These are phyloP conservation scores for Odontamblyopus rebecca DNA, from an alignment of 2,797 vertebrate genomes.

Conservation along the genomic window DNA sequence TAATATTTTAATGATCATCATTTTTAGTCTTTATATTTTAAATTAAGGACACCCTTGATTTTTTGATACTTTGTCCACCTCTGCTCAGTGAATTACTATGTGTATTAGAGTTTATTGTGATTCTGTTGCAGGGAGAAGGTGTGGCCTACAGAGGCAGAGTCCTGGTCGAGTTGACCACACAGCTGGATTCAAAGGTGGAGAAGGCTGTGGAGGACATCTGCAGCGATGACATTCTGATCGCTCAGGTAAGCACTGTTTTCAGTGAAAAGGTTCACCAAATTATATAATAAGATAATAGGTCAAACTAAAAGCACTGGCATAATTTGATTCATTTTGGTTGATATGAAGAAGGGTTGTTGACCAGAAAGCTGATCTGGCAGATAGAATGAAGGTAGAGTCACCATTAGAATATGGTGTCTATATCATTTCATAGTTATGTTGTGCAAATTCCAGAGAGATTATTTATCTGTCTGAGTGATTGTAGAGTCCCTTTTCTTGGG, in stretches of 20 bases:
- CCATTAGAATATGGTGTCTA: too few relatives aligned
- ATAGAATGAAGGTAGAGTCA: too few relatives aligned
- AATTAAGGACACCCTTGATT: too few relatives aligned
- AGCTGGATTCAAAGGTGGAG: constrained; percentile 84
- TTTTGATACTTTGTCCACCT: not conserved
- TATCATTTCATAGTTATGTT: too few relatives aligned
- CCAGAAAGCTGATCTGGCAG: too few relatives aligned
- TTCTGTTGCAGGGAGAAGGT: constrained; percentile 86
- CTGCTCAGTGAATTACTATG: not conserved
- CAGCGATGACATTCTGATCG: constrained; percentile 89
- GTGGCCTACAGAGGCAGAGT: constrained; percentile 94
- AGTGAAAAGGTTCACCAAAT: not conserved
- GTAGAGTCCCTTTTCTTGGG: too few relatives aligned
- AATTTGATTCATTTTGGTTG: not conserved
- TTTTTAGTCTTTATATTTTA: too few relatives aligned
- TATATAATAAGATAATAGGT: not conserved
- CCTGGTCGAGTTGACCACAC: constrained; percentile 87
- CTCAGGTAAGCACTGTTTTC: constrained; percentile 80
- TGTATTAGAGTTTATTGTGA: too few relatives aligned
- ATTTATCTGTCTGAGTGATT: too few relatives aligned
- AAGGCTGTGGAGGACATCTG: constrained; percentile 86
- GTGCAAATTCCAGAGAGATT: too few relatives aligned
- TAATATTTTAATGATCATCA: too few relatives aligned
- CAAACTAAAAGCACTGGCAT: not conserved
- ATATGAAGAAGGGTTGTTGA: not conserved